Base-by-base conservation (phyloP, 1,140 invertebrate species). In the Heliothis subflexa region DNA sequence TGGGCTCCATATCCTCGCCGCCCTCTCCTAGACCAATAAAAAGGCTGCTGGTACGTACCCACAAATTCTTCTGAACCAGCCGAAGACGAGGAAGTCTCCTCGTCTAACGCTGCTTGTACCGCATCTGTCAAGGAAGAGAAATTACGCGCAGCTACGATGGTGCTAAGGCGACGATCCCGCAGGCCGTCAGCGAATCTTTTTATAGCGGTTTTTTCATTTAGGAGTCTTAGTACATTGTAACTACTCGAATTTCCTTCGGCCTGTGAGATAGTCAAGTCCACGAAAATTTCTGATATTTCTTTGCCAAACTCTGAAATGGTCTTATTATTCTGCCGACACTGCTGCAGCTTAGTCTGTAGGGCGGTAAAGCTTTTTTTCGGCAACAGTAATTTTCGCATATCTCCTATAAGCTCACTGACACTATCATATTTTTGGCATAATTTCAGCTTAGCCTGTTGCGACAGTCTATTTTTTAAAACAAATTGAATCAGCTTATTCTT, bases 261-360 rank as follows among this genome's bases (percentile, higher is more conserved):
- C n/a, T n/a, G n/a, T n/a, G n/a, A n/a, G n/a, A 57, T 25, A 25
- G 55, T 57, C 16, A 57, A 57, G 18, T 57, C 18, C 55, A 57
- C 55, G 18, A 57, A 57, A 57, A 57, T 18, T 57, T 57, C 55
- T 21, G 55, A 21, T 21, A 57, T 57, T 57, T 21, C 55, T 57
- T 57, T 57, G 55, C 16, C 55, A 25, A 21, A 57, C n/a, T 57
- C 55, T 21, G 18, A 21, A 21, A 57, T 57, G 2, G 55, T 21
- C 18, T 57, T 57, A n/a, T 25, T 57, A 57, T 57, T 57, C 55
- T 57, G 55, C n/a, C 12, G n/a, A 57, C 55, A 57, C 16, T 57
- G 18, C 55, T 57, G 55, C 2, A 57, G 18, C 18, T 57, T 57
- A 21, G 55, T 21, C 55, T 57, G 55, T 10, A 57, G n/a, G n/a